Evolutionary conservation across 2,797 vertebrate species (phyloP).

Genomic region (Oreortyx pictus): DNA sequence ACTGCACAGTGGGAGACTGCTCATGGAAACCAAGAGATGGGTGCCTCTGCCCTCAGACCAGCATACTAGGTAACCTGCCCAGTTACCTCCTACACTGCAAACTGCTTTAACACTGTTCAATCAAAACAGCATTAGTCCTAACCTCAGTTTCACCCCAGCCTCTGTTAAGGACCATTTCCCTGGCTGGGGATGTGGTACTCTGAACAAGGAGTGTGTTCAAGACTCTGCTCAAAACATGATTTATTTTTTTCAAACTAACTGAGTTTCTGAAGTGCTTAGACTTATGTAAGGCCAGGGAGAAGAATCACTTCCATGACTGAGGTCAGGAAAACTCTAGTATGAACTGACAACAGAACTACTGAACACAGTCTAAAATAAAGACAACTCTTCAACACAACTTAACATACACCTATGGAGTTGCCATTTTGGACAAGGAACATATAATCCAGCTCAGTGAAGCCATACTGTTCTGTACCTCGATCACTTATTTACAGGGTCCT

Average conservation of each 20-base stretch:
- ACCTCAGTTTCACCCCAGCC: background rate
- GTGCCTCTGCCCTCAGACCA: rapidly evolving
- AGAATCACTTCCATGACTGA: background rate
- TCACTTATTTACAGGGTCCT: background rate
- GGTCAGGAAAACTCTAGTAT: background rate
- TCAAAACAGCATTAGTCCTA: background rate
- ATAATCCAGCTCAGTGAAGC: background rate
- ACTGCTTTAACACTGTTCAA: background rate
- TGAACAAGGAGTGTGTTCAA: background rate
- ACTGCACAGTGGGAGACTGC: background rate
- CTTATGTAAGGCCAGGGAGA: background rate
- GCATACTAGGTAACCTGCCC: rapidly evolving
- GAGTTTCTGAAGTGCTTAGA: background rate
- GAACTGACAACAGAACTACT: background rate
- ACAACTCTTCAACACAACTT: background rate
- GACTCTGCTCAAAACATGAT: background rate
- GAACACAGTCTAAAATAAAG: background rate
- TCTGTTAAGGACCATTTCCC: background rate
- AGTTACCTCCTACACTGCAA: background rate
- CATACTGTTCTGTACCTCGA: background rate
- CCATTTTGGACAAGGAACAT: background rate
- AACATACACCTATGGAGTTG: background rate
- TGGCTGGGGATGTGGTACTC: background rate
- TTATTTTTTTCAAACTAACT: background rate
- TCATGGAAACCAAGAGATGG: background rate